Percentiles rank a stretch among this genome's conserved stretches.
phyloP scores from a whole-genome alignment of 2,888 invertebrate species.

The Timema podura region DNA sequence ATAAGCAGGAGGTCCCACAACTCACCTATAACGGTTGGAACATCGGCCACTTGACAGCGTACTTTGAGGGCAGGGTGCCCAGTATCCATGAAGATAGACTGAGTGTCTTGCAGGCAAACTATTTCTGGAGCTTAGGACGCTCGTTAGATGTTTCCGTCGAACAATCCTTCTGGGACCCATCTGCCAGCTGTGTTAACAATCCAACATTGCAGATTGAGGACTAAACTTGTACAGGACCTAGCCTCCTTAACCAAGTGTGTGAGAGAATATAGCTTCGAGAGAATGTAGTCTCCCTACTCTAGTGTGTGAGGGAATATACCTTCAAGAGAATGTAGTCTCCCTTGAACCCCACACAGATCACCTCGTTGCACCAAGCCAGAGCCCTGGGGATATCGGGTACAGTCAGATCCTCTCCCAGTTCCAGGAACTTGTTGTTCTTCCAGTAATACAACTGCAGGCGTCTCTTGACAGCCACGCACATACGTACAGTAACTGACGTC shows the following conservation, averaged over 20 bases:
- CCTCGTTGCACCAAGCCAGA: slow-evolving; percentile 77
- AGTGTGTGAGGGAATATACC: slow-evolving; percentile 48
- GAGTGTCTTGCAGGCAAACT: slow-evolving; percentile 83
- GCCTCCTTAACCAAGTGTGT: no score
- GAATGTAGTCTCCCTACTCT: slow-evolving; percentile 57
- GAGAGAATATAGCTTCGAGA: slow-evolving; percentile 60
- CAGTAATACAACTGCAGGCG: slow-evolving; percentile 85
- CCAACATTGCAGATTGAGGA: no score
- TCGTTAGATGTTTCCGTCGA: slow-evolving; percentile 79
- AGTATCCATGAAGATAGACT: slow-evolving; percentile 80
- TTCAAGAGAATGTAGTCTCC: slow-evolving; percentile 73
- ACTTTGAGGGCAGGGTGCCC: slow-evolving; percentile 64
- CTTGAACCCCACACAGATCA: slow-evolving; percentile 83
- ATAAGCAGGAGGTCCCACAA: neutral
- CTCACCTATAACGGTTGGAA: slow-evolving; percentile 65
- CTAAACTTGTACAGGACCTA: no score
- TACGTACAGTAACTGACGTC: slow-evolving; percentile 68
- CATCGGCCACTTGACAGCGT: slow-evolving; percentile 76
- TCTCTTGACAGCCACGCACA: slow-evolving; percentile 84
- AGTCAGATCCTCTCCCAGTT: slow-evolving; percentile 66
- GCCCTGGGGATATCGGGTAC: slow-evolving; percentile 76
- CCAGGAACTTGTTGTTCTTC: slow-evolving; percentile 77
- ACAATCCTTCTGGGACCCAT: slow-evolving; percentile 61
- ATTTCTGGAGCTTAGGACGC: slow-evolving; percentile 70
- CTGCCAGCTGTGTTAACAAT: no score